These are phyloP conservation scores for Sebastes taczanowskii DNA, from an alignment of 2,797 vertebrate species.

Conservation along the genomic window DNA sequence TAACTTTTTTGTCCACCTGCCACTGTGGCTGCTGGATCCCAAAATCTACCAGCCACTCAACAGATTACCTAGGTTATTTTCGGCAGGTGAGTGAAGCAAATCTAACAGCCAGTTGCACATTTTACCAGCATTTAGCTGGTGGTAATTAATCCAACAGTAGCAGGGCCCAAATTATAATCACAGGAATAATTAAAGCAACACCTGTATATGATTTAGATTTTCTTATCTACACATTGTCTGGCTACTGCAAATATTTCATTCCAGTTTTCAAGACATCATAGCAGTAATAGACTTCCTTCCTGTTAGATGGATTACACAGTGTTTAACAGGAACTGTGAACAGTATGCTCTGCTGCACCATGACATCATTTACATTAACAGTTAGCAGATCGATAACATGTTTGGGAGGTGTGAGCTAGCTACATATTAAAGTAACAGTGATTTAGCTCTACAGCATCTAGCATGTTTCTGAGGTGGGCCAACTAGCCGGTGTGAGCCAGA, in stretches of 20 bases:
- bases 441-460: slow-evolving; percentile 10
- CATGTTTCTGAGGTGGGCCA: slow-evolving; percentile 44
- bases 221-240: neutral
- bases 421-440: slow-evolving; percentile 19
- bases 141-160: neutral
- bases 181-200: neutral
- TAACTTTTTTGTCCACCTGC: too few relatives aligned
- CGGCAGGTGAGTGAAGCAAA: too few relatives aligned
- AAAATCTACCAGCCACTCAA: too few relatives aligned
- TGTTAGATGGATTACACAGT: neutral
- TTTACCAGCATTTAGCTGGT: too few relatives aligned
- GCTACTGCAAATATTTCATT: neutral
- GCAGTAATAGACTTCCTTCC: neutral
- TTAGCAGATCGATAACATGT: slow-evolving; percentile 19
- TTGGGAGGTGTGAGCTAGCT: slow-evolving; percentile 48
- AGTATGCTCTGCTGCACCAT: neutral
- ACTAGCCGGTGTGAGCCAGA: slow-evolving; percentile 69
- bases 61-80: too few relatives aligned
- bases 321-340: neutral
- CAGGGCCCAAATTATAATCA: neutral
- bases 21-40: too few relatives aligned
- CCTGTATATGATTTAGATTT: neutral
- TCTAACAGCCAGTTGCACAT: too few relatives aligned
- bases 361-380: slow-evolving; percentile 22
- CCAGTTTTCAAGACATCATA: neutral